phyloP scores from a whole-genome alignment of 2,888 invertebrate genomes.

The Athalia circularis region DNA sequence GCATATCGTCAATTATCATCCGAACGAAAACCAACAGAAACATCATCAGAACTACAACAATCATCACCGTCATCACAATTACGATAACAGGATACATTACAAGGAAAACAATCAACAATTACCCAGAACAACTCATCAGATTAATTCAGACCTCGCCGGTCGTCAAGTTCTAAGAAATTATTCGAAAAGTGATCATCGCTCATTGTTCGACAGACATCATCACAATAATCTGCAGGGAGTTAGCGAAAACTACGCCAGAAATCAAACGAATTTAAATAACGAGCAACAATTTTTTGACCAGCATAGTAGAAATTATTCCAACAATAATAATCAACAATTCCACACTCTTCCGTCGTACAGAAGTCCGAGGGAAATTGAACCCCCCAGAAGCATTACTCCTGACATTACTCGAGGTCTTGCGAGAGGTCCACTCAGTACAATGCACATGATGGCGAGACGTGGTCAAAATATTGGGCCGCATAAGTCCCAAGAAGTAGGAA shows the following conservation, averaged over 20 bases:
- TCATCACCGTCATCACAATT: neutral
- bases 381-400: conserved; percentile 75
- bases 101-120: conserved; percentile 13
- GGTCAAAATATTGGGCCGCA: conserved; percentile 56
- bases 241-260: neutral
- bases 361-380: conserved; percentile 71
- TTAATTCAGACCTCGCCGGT: neutral
- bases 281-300: neutral
- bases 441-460: conserved; percentile 68
- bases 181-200: conserved; percentile 7
- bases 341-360: conserved; percentile 75
- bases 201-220: neutral
- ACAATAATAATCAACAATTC: conserved; percentile 62
- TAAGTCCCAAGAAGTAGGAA: neutral
- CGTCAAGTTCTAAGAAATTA: conserved; percentile 15
- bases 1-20: neutral
- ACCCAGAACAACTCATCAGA: neutral
- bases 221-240: neutral
- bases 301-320: neutral
- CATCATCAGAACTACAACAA: neutral
- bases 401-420: conserved; percentile 76
- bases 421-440: conserved; percentile 60
- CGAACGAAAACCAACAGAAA: neutral
- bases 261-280: neutral
- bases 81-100: conserved; percentile 8